Conservation (phyloP, 2,888 invertebrate genomes). For the Cenopis cana region DNA sequence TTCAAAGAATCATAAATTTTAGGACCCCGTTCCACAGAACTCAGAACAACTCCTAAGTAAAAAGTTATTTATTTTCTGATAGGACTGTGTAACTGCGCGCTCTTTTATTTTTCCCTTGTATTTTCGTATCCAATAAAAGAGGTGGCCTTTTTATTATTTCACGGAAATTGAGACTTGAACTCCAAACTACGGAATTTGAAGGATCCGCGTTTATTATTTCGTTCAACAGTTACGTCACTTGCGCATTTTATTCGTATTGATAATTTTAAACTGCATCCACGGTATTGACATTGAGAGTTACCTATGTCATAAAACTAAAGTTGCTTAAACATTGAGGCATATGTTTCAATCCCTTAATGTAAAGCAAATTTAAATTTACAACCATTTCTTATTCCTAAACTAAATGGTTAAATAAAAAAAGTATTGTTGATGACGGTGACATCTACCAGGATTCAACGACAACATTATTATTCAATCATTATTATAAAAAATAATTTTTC, state of each 20-base stretch:
- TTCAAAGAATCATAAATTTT: constrained; percentile 82
- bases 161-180: constrained; percentile 72
- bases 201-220: constrained; percentile 5
- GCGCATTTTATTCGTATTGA: constrained; percentile 1
- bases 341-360: background rate
- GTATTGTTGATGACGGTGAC: too few relatives aligned
- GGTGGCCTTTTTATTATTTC: constrained; percentile 76
- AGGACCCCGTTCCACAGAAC: constrained; percentile 76
- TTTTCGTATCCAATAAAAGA: constrained; percentile 79
- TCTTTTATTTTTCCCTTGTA: constrained; percentile 63
- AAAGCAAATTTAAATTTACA: too few relatives aligned
- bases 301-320: background rate
- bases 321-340: background rate
- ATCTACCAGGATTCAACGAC: too few relatives aligned
- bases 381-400: too few relatives aligned
- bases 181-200: constrained; percentile 51
- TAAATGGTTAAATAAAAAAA: too few relatives aligned
- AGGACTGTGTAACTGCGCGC: constrained; percentile 79
- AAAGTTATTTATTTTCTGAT: constrained; percentile 83
- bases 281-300: background rate
- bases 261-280: background rate
- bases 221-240: constrained; percentile 6
- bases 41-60: constrained; percentile 77
- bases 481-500: too few relatives aligned
- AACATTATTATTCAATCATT: too few relatives aligned